These are phyloP conservation scores for Elgonia sp. DNA, from an alignment of 2,888 invertebrate species.

Conservation along the genomic window DNA sequence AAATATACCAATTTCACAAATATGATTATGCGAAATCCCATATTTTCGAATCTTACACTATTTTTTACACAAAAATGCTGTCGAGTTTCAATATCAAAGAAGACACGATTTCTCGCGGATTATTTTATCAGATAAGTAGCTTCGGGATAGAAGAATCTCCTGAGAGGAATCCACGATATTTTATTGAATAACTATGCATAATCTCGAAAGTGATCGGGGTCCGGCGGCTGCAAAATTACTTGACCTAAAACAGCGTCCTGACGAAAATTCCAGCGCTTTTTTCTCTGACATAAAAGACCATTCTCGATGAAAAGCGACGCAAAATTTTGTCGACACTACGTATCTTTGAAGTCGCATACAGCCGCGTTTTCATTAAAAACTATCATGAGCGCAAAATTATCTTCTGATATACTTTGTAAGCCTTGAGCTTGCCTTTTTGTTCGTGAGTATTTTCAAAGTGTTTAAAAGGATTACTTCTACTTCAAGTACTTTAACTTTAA, in stretches of 20 bases:
- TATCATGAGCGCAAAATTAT: constrained; percentile 54
- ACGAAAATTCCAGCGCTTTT: background rate
- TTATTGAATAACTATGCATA: constrained; percentile 37
- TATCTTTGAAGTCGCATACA: constrained; percentile 35
- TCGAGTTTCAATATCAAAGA: background rate
- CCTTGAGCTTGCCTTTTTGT: constrained; percentile 40
- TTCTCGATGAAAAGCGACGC: background rate
- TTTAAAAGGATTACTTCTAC: constrained; percentile 63
- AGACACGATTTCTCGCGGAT: constrained; percentile 6
- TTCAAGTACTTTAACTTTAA: constrained; percentile 45
- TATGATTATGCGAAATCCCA: too few relatives aligned
- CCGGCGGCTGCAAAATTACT: constrained; percentile 25
- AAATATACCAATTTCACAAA: too few relatives aligned
- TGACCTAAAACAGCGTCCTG: constrained; percentile 22
- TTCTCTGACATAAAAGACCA: background rate
- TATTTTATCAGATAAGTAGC: background rate
- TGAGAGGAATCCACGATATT: constrained; percentile 9
- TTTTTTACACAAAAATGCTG: too few relatives aligned
- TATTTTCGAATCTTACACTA: too few relatives aligned
- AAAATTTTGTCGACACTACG: constrained; percentile 15
- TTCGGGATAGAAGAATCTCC: background rate
- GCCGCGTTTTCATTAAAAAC: constrained; percentile 43
- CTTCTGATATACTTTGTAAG: constrained; percentile 48
- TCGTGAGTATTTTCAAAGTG: constrained; percentile 36
- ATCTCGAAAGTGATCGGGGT: constrained; percentile 28